These are phyloP conservation scores for Pangasius macronema DNA, from an alignment of 2,797 vertebrate species.

Conservation along the genomic window DNA sequence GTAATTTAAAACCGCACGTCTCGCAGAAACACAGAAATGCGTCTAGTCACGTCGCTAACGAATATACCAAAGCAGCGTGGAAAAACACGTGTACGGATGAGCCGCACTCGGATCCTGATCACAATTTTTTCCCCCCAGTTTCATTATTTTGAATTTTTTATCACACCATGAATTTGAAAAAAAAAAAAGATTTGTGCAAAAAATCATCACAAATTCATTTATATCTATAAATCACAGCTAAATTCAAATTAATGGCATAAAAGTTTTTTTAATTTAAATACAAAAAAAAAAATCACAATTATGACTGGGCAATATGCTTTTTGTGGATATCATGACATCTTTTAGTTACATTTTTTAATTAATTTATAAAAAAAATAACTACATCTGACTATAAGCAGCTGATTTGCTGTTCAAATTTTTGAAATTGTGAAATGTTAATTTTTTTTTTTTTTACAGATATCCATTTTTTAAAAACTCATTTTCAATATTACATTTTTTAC, in stretches of 20 bases:
- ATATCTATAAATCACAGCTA: not conserved
- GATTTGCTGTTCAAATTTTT: not conserved
- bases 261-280: too few species aligned
- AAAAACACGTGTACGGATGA: not conserved
- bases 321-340: not conserved
- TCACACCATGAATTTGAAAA: too few species aligned
- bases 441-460: too few species aligned
- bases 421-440: not conserved
- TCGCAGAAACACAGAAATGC: conserved; percentile 56
- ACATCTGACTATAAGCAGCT: not conserved
- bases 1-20: conserved; percentile 53
- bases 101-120: not conserved
- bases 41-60: conserved; percentile 70
- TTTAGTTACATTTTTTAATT: not conserved
- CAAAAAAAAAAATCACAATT: too few species aligned
- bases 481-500: too few species aligned
- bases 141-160: not conserved
- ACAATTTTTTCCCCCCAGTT: not conserved
- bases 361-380: too few species aligned
- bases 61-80: conserved; percentile 54
- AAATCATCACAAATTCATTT: not conserved
- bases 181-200: too few species aligned
- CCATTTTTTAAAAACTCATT: too few species aligned
- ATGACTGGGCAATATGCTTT: not conserved
- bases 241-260: not conserved